Conservation (phyloP, 2,797 vertebrate species). For the Meriones psammophilus region DNA sequence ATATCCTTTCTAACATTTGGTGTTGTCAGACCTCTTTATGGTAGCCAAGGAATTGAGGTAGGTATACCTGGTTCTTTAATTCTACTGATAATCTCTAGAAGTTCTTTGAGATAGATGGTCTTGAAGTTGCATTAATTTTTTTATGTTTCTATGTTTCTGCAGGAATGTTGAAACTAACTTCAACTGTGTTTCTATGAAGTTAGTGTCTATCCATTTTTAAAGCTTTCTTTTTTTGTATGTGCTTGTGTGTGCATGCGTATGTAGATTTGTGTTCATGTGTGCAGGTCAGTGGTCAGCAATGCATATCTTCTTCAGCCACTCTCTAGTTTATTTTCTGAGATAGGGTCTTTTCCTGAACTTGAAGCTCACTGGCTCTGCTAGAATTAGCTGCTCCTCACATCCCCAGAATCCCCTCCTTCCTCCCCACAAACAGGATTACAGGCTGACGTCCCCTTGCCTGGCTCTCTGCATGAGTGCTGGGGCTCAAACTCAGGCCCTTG, state of each 20-base stretch:
- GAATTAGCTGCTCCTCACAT: background rate
- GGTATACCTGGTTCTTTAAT: background rate
- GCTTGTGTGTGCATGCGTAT: background rate
- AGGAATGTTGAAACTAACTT: too few relatives aligned
- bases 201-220: slow-evolving; percentile 3
- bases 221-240: background rate
- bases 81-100: background rate
- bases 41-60: background rate
- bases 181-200: slow-evolving; percentile 2
- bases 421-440: background rate
- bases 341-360: background rate
- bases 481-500: background rate
- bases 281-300: background rate
- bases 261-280: background rate
- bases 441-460: background rate
- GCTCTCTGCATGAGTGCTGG: background rate
- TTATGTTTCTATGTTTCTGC: background rate
- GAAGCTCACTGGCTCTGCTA: background rate
- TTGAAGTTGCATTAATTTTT: slow-evolving; percentile 27
- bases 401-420: background rate
- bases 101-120: background rate
- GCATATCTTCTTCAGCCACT: background rate
- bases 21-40: background rate
- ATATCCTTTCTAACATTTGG: background rate
- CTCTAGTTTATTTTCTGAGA: background rate